Conservation (phyloP, 2,888 invertebrate species). For the Megalurothrips usitatus region DNA sequence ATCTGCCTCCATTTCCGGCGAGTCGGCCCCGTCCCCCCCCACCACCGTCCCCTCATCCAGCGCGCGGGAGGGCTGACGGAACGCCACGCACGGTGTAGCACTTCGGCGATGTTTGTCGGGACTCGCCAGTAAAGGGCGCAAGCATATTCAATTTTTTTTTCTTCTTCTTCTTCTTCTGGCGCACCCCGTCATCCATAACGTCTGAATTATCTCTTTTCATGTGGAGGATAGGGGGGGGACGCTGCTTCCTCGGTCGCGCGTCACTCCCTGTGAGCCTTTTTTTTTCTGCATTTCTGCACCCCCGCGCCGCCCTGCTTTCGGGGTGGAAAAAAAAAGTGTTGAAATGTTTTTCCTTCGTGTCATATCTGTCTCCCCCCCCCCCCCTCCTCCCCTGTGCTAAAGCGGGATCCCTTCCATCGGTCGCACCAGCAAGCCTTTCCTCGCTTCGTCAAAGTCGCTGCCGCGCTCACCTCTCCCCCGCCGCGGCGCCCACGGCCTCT, state of each 20-base stretch:
- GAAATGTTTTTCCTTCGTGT: not conserved
- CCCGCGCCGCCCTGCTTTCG: not conserved
- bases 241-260: not conserved
- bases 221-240: not conserved
- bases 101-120: not conserved
- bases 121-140: not conserved
- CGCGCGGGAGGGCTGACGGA: not conserved
- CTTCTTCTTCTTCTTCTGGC: not conserved
- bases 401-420: too few relatives aligned
- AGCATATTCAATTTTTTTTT: not conserved
- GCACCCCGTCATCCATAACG: not conserved
- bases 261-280: not conserved
- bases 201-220: not conserved
- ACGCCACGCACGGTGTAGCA: not conserved
- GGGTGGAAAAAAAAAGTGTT: not conserved
- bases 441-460: too few relatives aligned
- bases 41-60: not conserved
- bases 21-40: not conserved
- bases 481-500: not conserved
- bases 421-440: too few relatives aligned
- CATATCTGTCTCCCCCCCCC: not conserved
- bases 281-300: not conserved
- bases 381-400: not conserved
- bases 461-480: not conserved
- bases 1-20: slow-evolving; percentile 19